These are phyloP conservation scores for Asobara japonica DNA, from an alignment of 1,140 invertebrate species.

Conservation along the genomic window DNA sequence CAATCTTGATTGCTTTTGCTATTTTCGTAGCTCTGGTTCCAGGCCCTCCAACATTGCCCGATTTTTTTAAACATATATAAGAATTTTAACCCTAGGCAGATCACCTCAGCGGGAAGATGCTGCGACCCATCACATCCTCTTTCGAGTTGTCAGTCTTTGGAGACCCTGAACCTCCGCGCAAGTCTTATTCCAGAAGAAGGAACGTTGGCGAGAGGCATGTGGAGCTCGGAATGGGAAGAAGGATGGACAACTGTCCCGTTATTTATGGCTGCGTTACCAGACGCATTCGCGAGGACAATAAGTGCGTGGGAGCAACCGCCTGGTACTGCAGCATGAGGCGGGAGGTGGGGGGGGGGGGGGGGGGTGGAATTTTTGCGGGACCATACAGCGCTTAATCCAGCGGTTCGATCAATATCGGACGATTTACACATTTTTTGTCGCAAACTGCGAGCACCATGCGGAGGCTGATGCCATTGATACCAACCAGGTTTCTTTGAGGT, in stretches of 20 bases:
- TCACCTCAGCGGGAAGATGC: too few relatives aligned
- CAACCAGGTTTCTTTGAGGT: too few relatives aligned
- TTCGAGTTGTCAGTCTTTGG: too few relatives aligned
- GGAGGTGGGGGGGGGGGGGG: neutral
- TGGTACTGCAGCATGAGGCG: neutral
- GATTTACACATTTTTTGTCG: neutral
- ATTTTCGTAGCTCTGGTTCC: too few relatives aligned
- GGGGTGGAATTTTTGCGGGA: neutral
- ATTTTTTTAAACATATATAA: too few relatives aligned
- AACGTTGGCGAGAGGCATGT: neutral
- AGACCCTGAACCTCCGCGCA: neutral
- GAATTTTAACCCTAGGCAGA: neutral
- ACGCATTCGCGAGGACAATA: neutral
- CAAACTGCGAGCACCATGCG: neutral
- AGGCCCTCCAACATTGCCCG: too few relatives aligned
- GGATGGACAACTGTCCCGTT: neutral
- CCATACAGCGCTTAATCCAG: conserved; percentile 1
- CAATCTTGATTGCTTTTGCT: too few relatives aligned
- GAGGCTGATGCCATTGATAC: neutral
- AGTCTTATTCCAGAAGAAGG: neutral
- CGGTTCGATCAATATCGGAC: neutral
- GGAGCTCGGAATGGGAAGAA: neutral
- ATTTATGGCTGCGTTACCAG: conserved; percentile 7
- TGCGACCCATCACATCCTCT: too few relatives aligned
- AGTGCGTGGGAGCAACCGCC: conserved; percentile 1